phyloP scores from a whole-genome alignment of 2,888 invertebrate genomes.

The Graphium colonna region DNA sequence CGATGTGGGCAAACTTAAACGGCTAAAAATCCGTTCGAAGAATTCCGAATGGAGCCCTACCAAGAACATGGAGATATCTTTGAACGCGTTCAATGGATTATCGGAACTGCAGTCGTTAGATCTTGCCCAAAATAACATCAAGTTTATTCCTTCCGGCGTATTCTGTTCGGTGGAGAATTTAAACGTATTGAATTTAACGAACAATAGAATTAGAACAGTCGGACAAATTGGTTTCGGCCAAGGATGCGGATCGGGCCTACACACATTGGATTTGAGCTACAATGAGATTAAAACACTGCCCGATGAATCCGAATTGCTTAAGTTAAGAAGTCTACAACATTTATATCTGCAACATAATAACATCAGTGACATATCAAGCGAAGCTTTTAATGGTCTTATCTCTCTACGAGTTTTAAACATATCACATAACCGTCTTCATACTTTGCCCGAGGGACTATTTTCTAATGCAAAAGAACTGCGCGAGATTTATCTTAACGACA shows the following conservation, averaged over 20 bases:
- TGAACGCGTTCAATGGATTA: constrained; percentile 87
- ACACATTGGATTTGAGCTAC: constrained; percentile 88
- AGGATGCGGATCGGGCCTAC: constrained; percentile 84
- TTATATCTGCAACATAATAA: constrained; percentile 91
- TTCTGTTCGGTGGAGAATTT: constrained; percentile 90
- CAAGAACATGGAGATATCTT: constrained; percentile 86
- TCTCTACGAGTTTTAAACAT: constrained; percentile 91
- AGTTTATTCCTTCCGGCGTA: constrained; percentile 87
- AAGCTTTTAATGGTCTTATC: constrained; percentile 88
- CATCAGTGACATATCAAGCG: constrained; percentile 87
- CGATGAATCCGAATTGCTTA: constrained; percentile 87
- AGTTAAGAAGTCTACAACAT: constrained; percentile 88
- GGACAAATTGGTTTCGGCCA: constrained; percentile 86
- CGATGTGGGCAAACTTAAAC: constrained; percentile 88
- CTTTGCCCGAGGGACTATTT: constrained; percentile 90
- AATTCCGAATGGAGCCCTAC: constrained; percentile 89
- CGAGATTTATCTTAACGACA: constrained; percentile 91
- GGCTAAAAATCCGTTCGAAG: constrained; percentile 87
- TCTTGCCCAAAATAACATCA: constrained; percentile 91
- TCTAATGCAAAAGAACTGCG: constrained; percentile 89
- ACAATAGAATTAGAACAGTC: constrained; percentile 89
- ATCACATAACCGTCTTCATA: constrained; percentile 90
- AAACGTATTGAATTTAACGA: constrained; percentile 90
- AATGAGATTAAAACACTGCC: constrained; percentile 88
- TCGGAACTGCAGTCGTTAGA: constrained; percentile 89